Evolutionary conservation across 2,113 vertebrate genomes (phyloP).

Genomic region (Anolis sagrei): DNA sequence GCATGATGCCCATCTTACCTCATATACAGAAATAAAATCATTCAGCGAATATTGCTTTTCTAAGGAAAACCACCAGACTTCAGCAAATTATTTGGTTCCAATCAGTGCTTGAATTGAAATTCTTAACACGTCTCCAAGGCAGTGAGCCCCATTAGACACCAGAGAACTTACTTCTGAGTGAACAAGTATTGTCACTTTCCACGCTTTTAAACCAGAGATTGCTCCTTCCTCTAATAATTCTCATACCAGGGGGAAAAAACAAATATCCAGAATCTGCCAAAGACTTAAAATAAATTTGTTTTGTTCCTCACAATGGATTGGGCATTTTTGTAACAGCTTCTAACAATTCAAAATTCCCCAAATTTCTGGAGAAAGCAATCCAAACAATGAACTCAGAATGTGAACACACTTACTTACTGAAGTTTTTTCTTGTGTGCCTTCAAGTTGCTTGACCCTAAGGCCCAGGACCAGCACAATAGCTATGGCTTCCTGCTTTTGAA

Average conservation of each 20-base stretch:
- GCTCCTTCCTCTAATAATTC: neutral
- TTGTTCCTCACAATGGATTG: neutral
- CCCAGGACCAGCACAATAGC: neutral
- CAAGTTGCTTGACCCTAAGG: no score
- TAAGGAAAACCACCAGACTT: neutral
- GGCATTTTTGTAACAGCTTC: neutral
- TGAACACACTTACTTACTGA: no score
- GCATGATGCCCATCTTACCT: conserved; percentile 10
- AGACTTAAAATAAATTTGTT: neutral
- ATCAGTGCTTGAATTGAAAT: neutral
- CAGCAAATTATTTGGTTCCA: fast-evolving
- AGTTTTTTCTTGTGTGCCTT: neutral
- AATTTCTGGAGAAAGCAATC: conserved; percentile 6
- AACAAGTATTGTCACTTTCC: fast-evolving
- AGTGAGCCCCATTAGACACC: neutral
- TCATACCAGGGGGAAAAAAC: neutral
- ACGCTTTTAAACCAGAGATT: neutral
- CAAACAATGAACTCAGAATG: neutral
- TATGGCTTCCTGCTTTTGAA: neutral
- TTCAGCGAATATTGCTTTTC: neutral
- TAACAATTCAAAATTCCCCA: neutral
- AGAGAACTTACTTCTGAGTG: neutral
- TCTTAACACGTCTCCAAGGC: neutral
- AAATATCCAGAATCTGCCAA: neutral
- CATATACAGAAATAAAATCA: neutral